Percentiles rank a stretch among this genome's conserved stretches.
Evolutionary conservation across 2,888 invertebrate species (phyloP).

Genomic region (Trachelus troglodyta): DNA sequence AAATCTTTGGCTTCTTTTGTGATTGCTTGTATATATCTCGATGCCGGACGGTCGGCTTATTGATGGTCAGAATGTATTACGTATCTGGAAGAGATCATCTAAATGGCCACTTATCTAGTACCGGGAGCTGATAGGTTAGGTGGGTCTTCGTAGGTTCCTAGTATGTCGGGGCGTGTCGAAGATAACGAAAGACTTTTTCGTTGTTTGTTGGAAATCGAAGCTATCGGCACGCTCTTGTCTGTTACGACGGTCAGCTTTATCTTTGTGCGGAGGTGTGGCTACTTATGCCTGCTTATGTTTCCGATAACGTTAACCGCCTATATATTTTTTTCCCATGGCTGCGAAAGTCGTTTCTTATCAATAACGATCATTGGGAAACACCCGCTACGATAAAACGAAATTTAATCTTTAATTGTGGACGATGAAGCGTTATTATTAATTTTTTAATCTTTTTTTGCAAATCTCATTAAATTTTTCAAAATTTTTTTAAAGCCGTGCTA

Average conservation of each 20-base stretch:
- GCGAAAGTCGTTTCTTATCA: neutral
- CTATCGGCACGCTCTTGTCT: conserved; percentile 29
- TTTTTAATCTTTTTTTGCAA: too few species aligned
- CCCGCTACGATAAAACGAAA: neutral
- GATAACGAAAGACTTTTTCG: conserved; percentile 43
- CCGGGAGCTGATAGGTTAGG: conserved; percentile 35
- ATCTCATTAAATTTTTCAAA: too few species aligned
- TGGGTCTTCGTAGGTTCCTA: conserved; percentile 39
- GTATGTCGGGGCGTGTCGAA: conserved; percentile 55
- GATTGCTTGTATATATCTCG: neutral
- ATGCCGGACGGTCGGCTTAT: neutral
- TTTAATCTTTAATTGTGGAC: neutral
- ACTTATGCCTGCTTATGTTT: conserved; percentile 3
- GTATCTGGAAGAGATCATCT: conserved; percentile 48
- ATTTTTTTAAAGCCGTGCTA: too few species aligned
- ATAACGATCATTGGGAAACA: neutral
- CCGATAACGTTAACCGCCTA: neutral
- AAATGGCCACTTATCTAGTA: conserved; percentile 52
- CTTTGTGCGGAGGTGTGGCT: conserved; percentile 2
- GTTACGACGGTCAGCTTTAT: conserved; percentile 7
- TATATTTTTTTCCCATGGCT: neutral
- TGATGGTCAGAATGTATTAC: conserved; percentile 7
- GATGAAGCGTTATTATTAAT: neutral
- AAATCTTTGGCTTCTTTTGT: neutral
- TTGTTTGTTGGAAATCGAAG: conserved; percentile 51